Evolutionary conservation across 1,140 invertebrate species (phyloP).

Genomic region (Lanistes nyassanus): DNA sequence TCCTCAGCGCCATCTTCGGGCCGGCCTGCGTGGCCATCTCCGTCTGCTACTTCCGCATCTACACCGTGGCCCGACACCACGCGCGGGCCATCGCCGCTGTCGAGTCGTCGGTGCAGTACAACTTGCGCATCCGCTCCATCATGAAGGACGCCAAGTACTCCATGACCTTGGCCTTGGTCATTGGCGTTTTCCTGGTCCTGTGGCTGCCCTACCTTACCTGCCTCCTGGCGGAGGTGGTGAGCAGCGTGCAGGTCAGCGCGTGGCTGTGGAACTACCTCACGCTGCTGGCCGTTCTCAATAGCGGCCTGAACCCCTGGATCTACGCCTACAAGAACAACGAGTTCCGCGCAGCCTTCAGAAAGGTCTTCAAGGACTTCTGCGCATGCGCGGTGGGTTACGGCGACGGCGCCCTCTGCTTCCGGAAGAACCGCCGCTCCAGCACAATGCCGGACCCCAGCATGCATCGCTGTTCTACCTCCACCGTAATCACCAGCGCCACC

Average conservation of each 20-base stretch:
- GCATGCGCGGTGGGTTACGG: background rate
- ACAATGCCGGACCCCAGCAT: constrained; percentile 22
- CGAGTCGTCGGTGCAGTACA: constrained; percentile 70
- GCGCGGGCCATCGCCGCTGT: constrained; percentile 76
- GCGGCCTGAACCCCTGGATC: constrained; percentile 76
- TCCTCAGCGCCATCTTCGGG: constrained; percentile 49
- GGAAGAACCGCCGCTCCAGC: constrained; percentile 10
- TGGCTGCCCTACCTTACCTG: constrained; percentile 76
- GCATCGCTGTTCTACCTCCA: background rate
- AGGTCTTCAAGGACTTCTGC: constrained; percentile 59
- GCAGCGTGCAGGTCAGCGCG: constrained; percentile 68
- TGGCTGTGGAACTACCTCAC: constrained; percentile 71
- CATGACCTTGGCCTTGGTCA: constrained; percentile 74
- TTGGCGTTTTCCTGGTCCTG: constrained; percentile 73
- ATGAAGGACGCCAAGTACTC: constrained; percentile 70
- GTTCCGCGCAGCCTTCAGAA: constrained; percentile 72
- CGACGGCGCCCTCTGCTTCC: background rate
- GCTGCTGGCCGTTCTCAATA: constrained; percentile 73
- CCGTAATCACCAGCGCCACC: background rate
- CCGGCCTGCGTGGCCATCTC: constrained; percentile 68
- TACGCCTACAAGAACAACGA: constrained; percentile 77
- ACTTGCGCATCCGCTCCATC: constrained; percentile 40
- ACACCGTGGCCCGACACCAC: constrained; percentile 74
- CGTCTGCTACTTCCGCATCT: constrained; percentile 77
- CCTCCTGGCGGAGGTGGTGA: constrained; percentile 70